Evolutionary conservation across 37 sponge, comb jelly and placozoan species (phyloP).

Genomic region (Beroe ovata): DNA sequence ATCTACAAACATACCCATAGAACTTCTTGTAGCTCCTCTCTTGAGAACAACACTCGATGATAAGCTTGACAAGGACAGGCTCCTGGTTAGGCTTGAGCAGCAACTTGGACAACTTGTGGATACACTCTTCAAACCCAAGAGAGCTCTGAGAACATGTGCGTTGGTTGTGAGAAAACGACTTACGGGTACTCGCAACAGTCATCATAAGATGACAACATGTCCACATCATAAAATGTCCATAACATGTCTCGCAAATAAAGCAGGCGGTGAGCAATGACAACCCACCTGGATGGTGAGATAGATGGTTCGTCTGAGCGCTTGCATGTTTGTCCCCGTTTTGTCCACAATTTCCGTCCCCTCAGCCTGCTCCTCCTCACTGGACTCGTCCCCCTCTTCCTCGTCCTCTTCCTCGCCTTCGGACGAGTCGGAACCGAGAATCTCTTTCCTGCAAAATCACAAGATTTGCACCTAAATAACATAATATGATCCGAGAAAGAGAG

Average conservation of each 20-base stretch:
- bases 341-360: conserved; percentile 79
- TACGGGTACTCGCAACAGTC: too few relatives aligned
- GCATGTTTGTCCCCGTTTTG: conserved; percentile 75
- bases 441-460: too few relatives aligned
- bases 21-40: conserved; percentile 57
- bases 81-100: conserved; percentile 82
- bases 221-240: too few relatives aligned
- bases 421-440: conserved; percentile 72
- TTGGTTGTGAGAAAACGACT: too few relatives aligned
- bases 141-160: conserved; percentile 42
- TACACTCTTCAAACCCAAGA: conserved; percentile 94
- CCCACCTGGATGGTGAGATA: conserved; percentile 90
- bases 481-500: neutral
- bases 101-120: conserved; percentile 89
- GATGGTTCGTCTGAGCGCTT: conserved; percentile 81
- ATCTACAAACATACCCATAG: too few relatives aligned
- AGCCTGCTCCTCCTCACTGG: neutral
- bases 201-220: too few relatives aligned
- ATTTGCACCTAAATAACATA: too few relatives aligned
- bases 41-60: conserved; percentile 60
- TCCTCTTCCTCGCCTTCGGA: conserved; percentile 68
- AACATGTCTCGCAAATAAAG: too few relatives aligned
- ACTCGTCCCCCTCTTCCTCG: conserved; percentile 72
- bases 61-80: conserved; percentile 69
- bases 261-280: too few relatives aligned